phyloP scores from a whole-genome alignment of 2,888 invertebrate species.

The Cheilosia pagana region DNA sequence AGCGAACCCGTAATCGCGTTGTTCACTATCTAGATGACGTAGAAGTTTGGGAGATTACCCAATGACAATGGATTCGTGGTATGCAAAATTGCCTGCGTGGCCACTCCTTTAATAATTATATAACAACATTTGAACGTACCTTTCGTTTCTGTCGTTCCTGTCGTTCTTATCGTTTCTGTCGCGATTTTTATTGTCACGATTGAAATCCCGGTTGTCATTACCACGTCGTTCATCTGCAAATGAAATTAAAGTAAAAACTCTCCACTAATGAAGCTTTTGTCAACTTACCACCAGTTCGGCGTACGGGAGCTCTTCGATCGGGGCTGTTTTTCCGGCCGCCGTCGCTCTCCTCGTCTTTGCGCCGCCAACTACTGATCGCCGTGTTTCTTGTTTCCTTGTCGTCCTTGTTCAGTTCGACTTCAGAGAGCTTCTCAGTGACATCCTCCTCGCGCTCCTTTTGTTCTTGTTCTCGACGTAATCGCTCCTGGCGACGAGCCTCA shows the following conservation, averaged over 20 bases:
- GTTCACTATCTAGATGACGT: background rate
- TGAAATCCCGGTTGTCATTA: conserved; percentile 77
- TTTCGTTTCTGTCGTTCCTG: conserved; percentile 74
- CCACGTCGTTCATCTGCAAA: conserved; percentile 78
- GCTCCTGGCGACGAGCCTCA: conserved; percentile 84
- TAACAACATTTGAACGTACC: conserved; percentile 65
- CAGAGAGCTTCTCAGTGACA: conserved; percentile 78
- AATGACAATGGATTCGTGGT: background rate
- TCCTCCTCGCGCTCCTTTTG: conserved; percentile 60
- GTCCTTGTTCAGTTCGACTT: conserved; percentile 80
- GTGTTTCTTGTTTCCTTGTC: conserved; percentile 80
- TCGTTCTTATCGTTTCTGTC: conserved; percentile 29
- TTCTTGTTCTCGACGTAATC: conserved; percentile 78
- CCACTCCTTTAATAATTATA: background rate
- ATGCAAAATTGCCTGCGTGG: too few relatives aligned
- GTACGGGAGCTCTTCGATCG: conserved; percentile 76
- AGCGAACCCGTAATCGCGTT: background rate
- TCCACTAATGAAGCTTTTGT: background rate
- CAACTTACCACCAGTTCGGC: conserved; percentile 70
- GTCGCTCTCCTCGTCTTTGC: conserved; percentile 77
- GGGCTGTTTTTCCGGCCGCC: conserved; percentile 78
- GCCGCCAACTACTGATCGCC: conserved; percentile 80
- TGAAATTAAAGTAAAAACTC: background rate
- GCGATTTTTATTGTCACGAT: conserved; percentile 77
- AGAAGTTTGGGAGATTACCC: background rate